Evolutionary conservation across 1,140 invertebrate species (phyloP), one percentile per base, ranked within the genome.

Genomic region (Belonocnema kinseyi): DNA sequence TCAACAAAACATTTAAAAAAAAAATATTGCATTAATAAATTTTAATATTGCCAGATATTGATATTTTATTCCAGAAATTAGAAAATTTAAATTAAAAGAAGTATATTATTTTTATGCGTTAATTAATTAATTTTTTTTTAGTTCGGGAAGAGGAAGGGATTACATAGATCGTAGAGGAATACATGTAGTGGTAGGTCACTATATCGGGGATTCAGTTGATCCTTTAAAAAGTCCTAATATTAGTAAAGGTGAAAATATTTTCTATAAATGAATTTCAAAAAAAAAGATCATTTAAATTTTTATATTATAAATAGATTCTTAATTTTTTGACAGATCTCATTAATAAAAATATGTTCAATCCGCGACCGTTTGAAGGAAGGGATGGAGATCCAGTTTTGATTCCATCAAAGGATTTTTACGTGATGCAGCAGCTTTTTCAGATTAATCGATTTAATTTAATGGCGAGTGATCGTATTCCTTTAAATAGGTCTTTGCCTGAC

Each of bases 361-460:
- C 97, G 10, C 91, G 94, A 77, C 91, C 93, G 12, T 93, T 93
- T 21, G 96, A 95, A 73, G 97, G 97, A 3, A 94, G 94, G 84
- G 94, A 96, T 82, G 97, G 97, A 0, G 92, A 94, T 79, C 96
- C 97, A 3, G 97, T 98, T 14, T 92, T 96, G 26, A 93, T 98
- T 61, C 93, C 95, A 16, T 93, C 94, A 10, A 94, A 94, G 85
- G 95, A 98, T 84, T 92, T 95, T 73, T 92, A 94, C 33, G 93
- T 94, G 84, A 96, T 96, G 93, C 94, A 96, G 83, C 94, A 96
- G 78, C 93, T 98, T 5, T 98, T 96, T 88, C 93, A 95, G 83
- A 95, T 98, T 56, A 98, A 98, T 90, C 94, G 96, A 53, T 98
- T 98, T 87, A 98, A 98, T 91, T 92, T 98, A 77, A 91, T 98